A percentile compares a stretch with the other conserved stretches of the same genome.
Conservation (phyloP, 2,888 invertebrate genomes). For the Hirtodrosophila duncani region DNA sequence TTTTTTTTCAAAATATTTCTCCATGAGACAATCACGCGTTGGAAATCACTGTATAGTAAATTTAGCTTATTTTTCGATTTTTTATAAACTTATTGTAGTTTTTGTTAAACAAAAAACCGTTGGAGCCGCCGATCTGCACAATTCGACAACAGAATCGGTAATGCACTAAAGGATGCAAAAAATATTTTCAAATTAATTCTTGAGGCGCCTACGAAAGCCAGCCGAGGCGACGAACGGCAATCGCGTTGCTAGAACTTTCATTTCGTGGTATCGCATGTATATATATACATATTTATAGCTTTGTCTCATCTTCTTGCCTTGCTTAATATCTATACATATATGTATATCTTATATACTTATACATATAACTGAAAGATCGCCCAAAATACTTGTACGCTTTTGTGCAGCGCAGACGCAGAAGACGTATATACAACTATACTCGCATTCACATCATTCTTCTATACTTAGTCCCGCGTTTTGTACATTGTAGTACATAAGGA, state of each 20-base stretch:
- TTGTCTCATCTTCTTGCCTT: slow-evolving; percentile 60
- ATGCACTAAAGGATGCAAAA: slow-evolving; percentile 79
- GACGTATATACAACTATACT: slow-evolving; percentile 16
- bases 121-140: slow-evolving; percentile 73
- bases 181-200: slow-evolving; percentile 76
- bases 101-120: slow-evolving; percentile 48
- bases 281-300: slow-evolving; percentile 61
- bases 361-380: slow-evolving; percentile 33
- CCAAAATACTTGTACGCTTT: slow-evolving; percentile 51
- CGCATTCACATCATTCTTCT: slow-evolving; percentile 30
- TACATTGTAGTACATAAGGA: slow-evolving; percentile 32
- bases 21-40: no score
- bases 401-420: slow-evolving; percentile 59
- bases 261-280: slow-evolving; percentile 39
- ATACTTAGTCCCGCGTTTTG: slow-evolving; percentile 54
- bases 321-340: slow-evolving; percentile 22
- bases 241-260: slow-evolving; percentile 49
- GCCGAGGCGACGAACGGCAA: slow-evolving; percentile 22
- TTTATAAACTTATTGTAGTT: slow-evolving; percentile 6
- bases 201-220: slow-evolving; percentile 24
- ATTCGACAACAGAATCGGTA: slow-evolving; percentile 78
- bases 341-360: slow-evolving; percentile 9
- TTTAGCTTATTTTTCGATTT: slow-evolving; percentile 15
- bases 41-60: slow-evolving; percentile 13
- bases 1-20: not conserved